Evolutionary conservation across 1,140 invertebrate species (phyloP).

Genomic region (Lordiphosa mommai): DNA sequence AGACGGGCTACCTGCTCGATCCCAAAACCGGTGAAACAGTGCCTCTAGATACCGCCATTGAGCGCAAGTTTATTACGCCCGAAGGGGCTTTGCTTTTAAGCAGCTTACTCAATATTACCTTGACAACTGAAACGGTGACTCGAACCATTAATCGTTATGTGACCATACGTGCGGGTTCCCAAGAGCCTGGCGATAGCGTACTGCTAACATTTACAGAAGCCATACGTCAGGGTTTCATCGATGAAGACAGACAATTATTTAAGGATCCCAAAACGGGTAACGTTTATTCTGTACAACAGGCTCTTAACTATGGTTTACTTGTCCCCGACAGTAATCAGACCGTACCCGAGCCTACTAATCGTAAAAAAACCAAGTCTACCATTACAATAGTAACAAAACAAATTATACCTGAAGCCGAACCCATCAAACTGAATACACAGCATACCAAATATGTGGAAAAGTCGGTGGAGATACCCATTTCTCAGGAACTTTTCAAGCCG

Average conservation of each 20-base stretch:
- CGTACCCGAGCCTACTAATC: constrained; percentile 62
- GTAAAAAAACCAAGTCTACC: constrained; percentile 78
- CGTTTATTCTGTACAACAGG: constrained; percentile 89
- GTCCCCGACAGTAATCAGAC: constrained; percentile 82
- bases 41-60: constrained; percentile 91
- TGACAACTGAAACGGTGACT: constrained; percentile 91
- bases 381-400: constrained; percentile 79
- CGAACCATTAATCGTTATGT: constrained; percentile 90
- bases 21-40: constrained; percentile 87
- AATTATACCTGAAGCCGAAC: constrained; percentile 68
- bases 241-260: constrained; percentile 89
- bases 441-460: constrained; percentile 73
- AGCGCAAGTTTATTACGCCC: constrained; percentile 89
- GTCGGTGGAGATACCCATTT: constrained; percentile 65
- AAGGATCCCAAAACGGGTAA: constrained; percentile 88
- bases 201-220: constrained; percentile 89
- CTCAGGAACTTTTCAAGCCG: constrained; percentile 72
- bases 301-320: constrained; percentile 86
- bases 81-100: constrained; percentile 92
- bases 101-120: constrained; percentile 90
- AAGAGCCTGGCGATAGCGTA: constrained; percentile 82
- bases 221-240: constrained; percentile 88
- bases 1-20: constrained; percentile 92
- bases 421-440: constrained; percentile 80
- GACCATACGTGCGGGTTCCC: constrained; percentile 82